Evolutionary conservation across 2,113 vertebrate genomes (phyloP).

Genomic region (Vidua macroura): DNA sequence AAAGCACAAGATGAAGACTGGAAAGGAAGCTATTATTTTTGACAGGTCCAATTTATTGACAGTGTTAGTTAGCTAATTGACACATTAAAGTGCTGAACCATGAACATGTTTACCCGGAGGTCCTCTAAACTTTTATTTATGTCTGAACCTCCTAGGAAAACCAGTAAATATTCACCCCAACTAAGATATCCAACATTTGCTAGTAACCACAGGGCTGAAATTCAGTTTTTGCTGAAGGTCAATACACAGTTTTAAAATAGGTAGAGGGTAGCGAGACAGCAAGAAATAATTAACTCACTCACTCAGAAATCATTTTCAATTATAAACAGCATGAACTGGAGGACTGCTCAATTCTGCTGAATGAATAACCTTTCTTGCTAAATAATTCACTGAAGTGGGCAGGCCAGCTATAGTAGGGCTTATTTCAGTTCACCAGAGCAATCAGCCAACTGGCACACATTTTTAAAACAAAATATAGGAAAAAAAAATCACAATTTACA

Average conservation of each 20-base stretch:
- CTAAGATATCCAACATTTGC: constrained; percentile 47
- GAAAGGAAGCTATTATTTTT: constrained; percentile 75
- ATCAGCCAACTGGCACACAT: neutral
- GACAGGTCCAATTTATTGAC: constrained; percentile 79
- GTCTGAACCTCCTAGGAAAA: constrained; percentile 63
- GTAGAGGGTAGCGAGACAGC: constrained; percentile 29
- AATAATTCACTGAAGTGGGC: constrained; percentile 18
- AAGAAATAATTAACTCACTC: constrained; percentile 58
- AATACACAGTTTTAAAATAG: constrained; percentile 27
- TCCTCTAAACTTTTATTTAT: constrained; percentile 79
- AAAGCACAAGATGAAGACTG: constrained; percentile 36
- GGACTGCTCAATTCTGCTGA: constrained; percentile 1
- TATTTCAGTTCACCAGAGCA: neutral
- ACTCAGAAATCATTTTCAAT: constrained; percentile 59
- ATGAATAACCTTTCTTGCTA: constrained; percentile 50
- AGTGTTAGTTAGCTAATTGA: constrained; percentile 81
- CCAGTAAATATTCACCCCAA: constrained; percentile 67
- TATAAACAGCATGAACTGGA: constrained; percentile 46
- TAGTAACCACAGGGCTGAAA: constrained; percentile 47
- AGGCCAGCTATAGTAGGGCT: neutral
- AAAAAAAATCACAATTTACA: neutral
- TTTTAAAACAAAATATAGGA: neutral
- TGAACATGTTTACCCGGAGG: constrained; percentile 78
- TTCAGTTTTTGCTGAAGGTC: constrained; percentile 48
- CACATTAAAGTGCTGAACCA: constrained; percentile 80